These are phyloP conservation scores for Dicranocentrus wangi DNA, from an alignment of 2,888 invertebrate genomes.

Conservation along the genomic window DNA sequence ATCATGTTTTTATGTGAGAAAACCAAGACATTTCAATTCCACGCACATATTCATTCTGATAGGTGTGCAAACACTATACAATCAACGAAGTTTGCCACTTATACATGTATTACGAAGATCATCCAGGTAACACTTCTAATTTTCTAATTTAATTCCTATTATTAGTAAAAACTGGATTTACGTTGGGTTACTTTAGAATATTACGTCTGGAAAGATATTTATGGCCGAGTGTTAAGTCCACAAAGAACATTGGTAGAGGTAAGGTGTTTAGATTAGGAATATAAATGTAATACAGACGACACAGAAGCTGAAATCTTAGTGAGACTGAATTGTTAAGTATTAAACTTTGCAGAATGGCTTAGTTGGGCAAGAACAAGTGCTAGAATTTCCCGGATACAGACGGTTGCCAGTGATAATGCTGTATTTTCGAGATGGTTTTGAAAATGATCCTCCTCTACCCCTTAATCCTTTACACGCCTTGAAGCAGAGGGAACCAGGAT, in stretches of 20 bases:
- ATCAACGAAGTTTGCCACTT: slow-evolving; percentile 47
- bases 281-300: too few species aligned
- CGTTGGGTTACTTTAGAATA: slow-evolving; percentile 33
- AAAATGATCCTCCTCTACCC: slow-evolving; percentile 43
- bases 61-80: slow-evolving; percentile 40
- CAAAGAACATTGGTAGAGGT: slow-evolving; percentile 55
- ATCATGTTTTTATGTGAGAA: not conserved
- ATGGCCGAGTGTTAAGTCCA: slow-evolving; percentile 39
- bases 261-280: too few species aligned
- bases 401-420: slow-evolving; percentile 50
- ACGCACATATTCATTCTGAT: too few species aligned
- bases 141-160: not conserved
- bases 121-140: slow-evolving; percentile 20
- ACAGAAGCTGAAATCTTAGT: too few species aligned
- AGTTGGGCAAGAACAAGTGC: slow-evolving; percentile 46
- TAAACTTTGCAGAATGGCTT: slow-evolving; percentile 56
- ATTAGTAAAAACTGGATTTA: not conserved
- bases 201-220: slow-evolving; percentile 63
- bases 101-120: slow-evolving; percentile 56
- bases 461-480: slow-evolving; percentile 52
- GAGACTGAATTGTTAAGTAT: too few species aligned
- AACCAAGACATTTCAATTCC: too few species aligned
- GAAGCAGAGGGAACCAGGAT: slow-evolving; percentile 32
- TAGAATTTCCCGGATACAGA: slow-evolving; percentile 62
- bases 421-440: slow-evolving; percentile 59